These are phyloP conservation scores for Reticulitermes speratus DNA, from an alignment of 1,140 invertebrate species.

Conservation along the genomic window DNA sequence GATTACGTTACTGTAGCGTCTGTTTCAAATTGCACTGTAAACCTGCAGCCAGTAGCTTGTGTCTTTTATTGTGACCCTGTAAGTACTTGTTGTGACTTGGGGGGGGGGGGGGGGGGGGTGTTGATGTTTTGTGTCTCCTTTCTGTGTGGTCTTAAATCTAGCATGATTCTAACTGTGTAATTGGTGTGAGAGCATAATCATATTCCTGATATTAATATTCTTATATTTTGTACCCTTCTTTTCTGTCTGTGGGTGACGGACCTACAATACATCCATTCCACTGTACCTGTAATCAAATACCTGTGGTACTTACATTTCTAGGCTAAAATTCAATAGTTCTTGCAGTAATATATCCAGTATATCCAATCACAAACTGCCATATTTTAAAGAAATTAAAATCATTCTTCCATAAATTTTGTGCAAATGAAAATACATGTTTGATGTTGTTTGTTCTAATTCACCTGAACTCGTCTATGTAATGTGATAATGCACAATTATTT, in stretches of 20 bases:
- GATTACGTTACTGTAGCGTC: background rate
- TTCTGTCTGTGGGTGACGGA: too few relatives aligned
- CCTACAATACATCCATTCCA: too few relatives aligned
- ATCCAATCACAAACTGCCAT: too few relatives aligned
- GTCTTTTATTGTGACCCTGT: background rate
- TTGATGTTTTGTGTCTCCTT: background rate
- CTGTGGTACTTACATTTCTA: too few relatives aligned
- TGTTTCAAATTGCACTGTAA: slow-evolving; percentile 1
- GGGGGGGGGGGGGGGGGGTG: background rate
- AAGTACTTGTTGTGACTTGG: background rate
- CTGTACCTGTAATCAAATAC: too few relatives aligned
- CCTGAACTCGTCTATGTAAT: background rate
- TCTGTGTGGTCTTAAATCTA: background rate
- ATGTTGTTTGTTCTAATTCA: background rate
- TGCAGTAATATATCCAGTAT: too few relatives aligned
- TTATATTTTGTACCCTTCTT: background rate
- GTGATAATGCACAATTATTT: background rate
- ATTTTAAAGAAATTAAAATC: too few relatives aligned
- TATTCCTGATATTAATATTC: background rate
- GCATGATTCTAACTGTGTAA: background rate
- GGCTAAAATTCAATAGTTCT: too few relatives aligned
- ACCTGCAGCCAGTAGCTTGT: background rate
- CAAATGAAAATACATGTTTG: too few relatives aligned
- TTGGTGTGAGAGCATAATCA: background rate
- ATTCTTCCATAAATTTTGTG: too few relatives aligned